Evolutionary conservation across 2,113 vertebrate genomes (phyloP).

Genomic region (Polypterus bichir): DNA sequence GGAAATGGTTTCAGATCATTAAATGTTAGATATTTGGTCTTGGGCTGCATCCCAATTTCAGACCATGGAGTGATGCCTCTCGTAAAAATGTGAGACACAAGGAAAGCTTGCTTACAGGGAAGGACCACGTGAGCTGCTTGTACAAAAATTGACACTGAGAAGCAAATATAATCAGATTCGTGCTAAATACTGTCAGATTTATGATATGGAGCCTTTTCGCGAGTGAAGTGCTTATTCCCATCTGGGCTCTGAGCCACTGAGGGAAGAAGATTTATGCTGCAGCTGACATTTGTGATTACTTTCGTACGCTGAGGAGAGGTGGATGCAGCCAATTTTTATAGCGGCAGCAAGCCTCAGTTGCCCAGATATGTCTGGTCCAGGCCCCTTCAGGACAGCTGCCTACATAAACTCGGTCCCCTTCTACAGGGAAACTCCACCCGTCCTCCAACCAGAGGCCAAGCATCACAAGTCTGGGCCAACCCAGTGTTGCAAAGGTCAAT

Average conservation of each 20-base stretch:
- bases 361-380: constrained; percentile 10
- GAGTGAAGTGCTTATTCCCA: constrained; percentile 31
- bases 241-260: constrained; percentile 34
- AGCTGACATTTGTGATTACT: constrained; percentile 50
- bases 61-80: too few species aligned
- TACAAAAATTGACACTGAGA: too few species aligned
- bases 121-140: too few species aligned
- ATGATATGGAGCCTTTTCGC: constrained; percentile 32
- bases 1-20: too few species aligned
- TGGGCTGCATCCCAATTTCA: too few species aligned
- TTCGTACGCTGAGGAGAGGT: constrained; percentile 41
- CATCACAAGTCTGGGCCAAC: constrained; percentile 13
- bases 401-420: constrained; percentile 14
- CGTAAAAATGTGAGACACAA: too few species aligned
- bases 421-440: constrained; percentile 9
- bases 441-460: constrained; percentile 1
- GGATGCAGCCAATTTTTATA: constrained; percentile 31
- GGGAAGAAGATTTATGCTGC: constrained; percentile 40
- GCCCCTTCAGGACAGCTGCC: constrained; percentile 1
- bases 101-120: too few species aligned
- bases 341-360: constrained; percentile 16
- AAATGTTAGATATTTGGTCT: too few species aligned
- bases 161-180: constrained; percentile 32
- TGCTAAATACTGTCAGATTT: constrained; percentile 37
- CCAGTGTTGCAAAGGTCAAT: constrained; percentile 16